Conservation (phyloP, 1,140 invertebrate species). For the Cotesia vestalis region DNA sequence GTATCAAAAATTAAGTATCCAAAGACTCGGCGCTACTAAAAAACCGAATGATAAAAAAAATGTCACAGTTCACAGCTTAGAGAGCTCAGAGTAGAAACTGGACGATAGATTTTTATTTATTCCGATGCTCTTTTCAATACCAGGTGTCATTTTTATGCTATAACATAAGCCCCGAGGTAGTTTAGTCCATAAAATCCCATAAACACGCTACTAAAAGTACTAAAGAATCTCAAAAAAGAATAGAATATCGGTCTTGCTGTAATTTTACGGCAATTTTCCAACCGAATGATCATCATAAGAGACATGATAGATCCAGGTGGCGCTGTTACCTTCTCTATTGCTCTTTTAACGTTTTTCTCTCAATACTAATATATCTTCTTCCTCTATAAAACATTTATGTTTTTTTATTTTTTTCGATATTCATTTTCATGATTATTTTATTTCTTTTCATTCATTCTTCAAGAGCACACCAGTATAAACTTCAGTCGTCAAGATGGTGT, state of each 20-base stretch:
- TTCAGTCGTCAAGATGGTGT: neutral
- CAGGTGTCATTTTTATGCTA: conserved; percentile 23
- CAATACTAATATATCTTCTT: neutral
- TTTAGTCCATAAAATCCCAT: conserved; percentile 55
- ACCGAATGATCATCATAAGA: conserved; percentile 45
- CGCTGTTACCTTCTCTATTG: conserved; percentile 6
- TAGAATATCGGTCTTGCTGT: conserved; percentile 63
- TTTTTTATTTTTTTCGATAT: conserved; percentile 1
- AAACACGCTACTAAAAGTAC: conserved; percentile 47
- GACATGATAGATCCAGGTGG: conserved; percentile 27
- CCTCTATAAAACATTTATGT: conserved; percentile 1
- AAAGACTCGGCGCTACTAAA: neutral
- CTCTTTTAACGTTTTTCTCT: conserved; percentile 40
- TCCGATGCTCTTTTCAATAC: conserved; percentile 12
- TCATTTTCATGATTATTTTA: conserved; percentile 12
- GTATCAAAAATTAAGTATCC: conserved; percentile 4
- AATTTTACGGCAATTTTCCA: conserved; percentile 67
- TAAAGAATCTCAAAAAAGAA: conserved; percentile 54
- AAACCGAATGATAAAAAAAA: conserved; percentile 6
- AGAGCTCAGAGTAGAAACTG: neutral
- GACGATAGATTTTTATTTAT: neutral
- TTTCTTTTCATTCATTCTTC: conserved; percentile 27
- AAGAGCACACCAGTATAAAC: neutral
- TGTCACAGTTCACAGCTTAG: no score
- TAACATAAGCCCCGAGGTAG: conserved; percentile 5